A percentile compares a stretch with the other conserved stretches of the same genome.
Conservation (phyloP, 2,888 invertebrate genomes). For the Apoderus coryli region DNA sequence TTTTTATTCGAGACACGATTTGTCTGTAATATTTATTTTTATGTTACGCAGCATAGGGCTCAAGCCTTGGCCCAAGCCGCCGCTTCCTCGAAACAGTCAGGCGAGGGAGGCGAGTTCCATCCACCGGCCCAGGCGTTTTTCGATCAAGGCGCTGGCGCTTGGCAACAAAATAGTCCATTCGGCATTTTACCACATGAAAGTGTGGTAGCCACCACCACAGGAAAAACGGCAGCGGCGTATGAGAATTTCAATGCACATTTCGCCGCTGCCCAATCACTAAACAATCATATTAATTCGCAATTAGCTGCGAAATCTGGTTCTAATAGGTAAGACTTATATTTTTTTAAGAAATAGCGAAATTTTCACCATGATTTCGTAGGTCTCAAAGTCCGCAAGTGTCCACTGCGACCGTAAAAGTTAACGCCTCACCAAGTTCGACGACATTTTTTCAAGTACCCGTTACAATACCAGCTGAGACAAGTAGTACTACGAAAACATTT, state of each 20-base stretch:
- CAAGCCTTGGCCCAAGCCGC: constrained; percentile 34
- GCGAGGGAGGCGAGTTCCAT: constrained; percentile 33
- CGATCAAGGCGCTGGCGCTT: constrained; percentile 52
- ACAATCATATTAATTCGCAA: constrained; percentile 51
- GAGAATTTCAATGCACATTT: constrained; percentile 60
- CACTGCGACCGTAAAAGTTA: constrained; percentile 20
- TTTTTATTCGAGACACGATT: constrained; percentile 2
- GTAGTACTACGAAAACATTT: constrained; percentile 25
- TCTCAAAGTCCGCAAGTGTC: constrained; percentile 34
- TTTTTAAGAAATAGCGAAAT: neutral
- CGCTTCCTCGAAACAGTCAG: constrained; percentile 25
- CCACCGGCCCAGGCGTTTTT: constrained; percentile 49
- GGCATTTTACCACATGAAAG: constrained; percentile 67
- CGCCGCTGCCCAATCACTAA: constrained; percentile 44
- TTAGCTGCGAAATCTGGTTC: constrained; percentile 37
- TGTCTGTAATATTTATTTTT: constrained; percentile 18
- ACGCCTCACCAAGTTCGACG: constrained; percentile 28
- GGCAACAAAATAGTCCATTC: constrained; percentile 69
- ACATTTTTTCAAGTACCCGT: constrained; percentile 51
- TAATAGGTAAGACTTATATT: constrained; percentile 15
- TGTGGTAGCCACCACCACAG: constrained; percentile 48
- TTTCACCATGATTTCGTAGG: no score
- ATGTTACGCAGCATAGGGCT: constrained; percentile 49
- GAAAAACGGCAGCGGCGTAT: constrained; percentile 34
- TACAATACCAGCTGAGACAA: constrained; percentile 39